Evolutionary conservation across 2,797 vertebrate species (phyloP).

Genomic region (Mormyrops boulengeri): DNA sequence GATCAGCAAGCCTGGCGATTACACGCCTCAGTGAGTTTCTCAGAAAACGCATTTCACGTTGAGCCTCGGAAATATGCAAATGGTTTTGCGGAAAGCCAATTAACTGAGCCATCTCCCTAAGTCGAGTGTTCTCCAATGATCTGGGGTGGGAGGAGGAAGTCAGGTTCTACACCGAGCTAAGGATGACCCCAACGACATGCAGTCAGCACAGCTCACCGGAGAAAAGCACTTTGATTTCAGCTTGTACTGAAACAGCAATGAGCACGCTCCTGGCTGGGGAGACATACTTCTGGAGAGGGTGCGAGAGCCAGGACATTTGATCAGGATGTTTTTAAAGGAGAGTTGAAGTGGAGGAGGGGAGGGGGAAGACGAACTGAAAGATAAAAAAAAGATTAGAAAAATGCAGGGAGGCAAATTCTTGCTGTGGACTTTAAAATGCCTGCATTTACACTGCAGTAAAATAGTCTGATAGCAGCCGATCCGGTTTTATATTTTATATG

Average conservation of each 20-base stretch:
- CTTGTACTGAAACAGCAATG: neutral
- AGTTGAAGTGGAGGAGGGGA: neutral
- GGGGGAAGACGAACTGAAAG: neutral
- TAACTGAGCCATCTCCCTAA: neutral
- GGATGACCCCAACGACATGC: neutral
- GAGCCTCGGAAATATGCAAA: neutral
- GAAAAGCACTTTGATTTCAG: conserved; percentile 12
- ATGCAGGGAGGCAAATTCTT: neutral
- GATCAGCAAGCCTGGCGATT: neutral
- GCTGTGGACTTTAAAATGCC: neutral
- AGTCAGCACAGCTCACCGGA: neutral
- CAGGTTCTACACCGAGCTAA: neutral
- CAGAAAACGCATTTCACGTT: neutral
- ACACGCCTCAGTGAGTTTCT: neutral
- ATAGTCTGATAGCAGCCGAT: neutral
- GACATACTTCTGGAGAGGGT: neutral
- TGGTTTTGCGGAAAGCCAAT: conserved; percentile 12
- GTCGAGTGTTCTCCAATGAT: neutral
- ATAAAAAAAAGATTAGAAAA: neutral
- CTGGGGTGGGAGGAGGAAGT: neutral
- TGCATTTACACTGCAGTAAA: neutral
- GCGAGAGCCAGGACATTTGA: neutral
- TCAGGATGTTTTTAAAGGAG: conserved; percentile 1
- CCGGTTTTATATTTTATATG: neutral
- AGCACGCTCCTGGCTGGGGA: neutral